Percentiles rank a stretch among this genome's conserved stretches.
These are phyloP conservation scores for Coregonus suidteri DNA, from an alignment of 2,797 vertebrate species.

Conservation along the genomic window DNA sequence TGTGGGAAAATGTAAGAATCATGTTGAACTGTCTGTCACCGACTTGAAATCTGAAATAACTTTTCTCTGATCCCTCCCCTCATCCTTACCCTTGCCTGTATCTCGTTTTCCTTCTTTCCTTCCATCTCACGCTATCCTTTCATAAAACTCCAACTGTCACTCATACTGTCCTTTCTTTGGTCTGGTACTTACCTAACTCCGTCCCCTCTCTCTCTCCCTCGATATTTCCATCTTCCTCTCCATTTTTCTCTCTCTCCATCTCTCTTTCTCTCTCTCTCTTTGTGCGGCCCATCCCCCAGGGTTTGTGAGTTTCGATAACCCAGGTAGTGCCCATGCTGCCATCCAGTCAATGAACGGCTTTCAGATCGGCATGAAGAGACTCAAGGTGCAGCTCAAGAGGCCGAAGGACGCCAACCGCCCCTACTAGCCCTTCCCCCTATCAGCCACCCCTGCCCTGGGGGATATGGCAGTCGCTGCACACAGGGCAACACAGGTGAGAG, in stretches of 20 bases:
- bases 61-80: constrained; percentile 13
- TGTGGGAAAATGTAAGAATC: neutral
- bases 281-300: constrained; percentile 73
- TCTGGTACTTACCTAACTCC: constrained; percentile 51
- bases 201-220: constrained; percentile 3
- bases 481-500: constrained; percentile 75
- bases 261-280: constrained; percentile 28
- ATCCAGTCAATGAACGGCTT: constrained; percentile 99
- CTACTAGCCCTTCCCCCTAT: constrained; percentile 82
- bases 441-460: constrained; percentile 47
- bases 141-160: neutral
- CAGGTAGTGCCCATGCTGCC: constrained; percentile 97
- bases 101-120: constrained; percentile 18
- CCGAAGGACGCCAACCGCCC: constrained; percentile 98
- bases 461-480: constrained; percentile 71
- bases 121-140: constrained; percentile 4
- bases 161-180: constrained; percentile 5
- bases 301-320: constrained; percentile 99
- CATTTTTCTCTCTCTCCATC: constrained; percentile 1
- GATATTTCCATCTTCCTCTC: constrained; percentile 6
- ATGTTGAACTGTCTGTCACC: neutral
- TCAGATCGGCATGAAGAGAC: constrained; percentile 99
- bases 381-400: constrained; percentile 99
- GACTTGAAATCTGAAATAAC: constrained; percentile 23
- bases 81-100: constrained; percentile 24